Conservation (phyloP, 2,113 vertebrate species). For the Oreochromis tanganicae region DNA sequence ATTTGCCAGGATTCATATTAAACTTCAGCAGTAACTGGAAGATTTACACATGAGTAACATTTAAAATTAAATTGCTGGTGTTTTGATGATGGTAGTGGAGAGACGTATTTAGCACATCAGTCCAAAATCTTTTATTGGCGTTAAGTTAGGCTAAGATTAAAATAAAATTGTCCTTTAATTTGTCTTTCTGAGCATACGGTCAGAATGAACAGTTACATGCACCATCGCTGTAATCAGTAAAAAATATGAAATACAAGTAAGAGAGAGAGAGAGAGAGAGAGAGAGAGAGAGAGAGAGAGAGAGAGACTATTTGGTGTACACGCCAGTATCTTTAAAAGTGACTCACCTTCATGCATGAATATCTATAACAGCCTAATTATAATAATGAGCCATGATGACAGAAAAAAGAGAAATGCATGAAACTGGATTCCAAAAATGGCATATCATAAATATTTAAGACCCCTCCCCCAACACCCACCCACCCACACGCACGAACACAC, state of each 20-base stretch:
- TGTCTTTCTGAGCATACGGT: background rate
- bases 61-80: background rate
- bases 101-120: background rate
- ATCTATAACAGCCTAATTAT: background rate
- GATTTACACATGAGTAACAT: background rate
- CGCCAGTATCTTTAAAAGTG: background rate
- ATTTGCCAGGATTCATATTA: background rate
- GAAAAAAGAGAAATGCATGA: background rate
- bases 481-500: background rate
- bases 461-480: background rate
- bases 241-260: background rate
- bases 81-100: background rate
- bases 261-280: background rate
- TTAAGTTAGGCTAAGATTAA: background rate
- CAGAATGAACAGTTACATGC: background rate
- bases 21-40: background rate
- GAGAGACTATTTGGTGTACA: background rate
- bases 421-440: background rate
- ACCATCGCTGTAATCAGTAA: background rate
- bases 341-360: background rate
- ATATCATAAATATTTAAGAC: background rate
- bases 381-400: background rate
- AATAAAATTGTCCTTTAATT: background rate
- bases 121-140: background rate
- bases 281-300: background rate